These are phyloP conservation scores for Macropodus opercularis DNA, from an alignment of 2,797 vertebrate genomes.

Conservation along the genomic window DNA sequence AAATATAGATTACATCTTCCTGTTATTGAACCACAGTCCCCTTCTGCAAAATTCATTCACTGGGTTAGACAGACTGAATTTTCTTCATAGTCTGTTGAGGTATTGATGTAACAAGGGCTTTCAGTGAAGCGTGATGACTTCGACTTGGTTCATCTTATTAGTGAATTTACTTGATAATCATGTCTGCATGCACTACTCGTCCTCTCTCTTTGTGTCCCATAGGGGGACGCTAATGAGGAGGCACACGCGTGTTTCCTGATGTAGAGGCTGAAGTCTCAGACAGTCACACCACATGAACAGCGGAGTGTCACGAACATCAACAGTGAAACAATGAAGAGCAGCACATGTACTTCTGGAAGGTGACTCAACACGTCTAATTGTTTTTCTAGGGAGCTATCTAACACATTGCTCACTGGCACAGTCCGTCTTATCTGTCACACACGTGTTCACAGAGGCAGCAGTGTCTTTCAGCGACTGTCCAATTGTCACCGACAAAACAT, in stretches of 20 bases:
- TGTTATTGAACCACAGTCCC: slow-evolving; percentile 7
- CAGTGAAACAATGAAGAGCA: slow-evolving; percentile 20
- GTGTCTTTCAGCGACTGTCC: slow-evolving; percentile 32
- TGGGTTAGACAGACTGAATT: not conserved
- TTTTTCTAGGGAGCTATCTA: slow-evolving; percentile 30
- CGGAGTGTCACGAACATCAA: slow-evolving; percentile 1
- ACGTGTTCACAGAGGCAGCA: slow-evolving; percentile 17
- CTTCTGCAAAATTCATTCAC: not conserved
- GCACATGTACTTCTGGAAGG: slow-evolving; percentile 22
- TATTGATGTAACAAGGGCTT: not conserved
- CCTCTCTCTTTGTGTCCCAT: not conserved
- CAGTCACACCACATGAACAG: not conserved
- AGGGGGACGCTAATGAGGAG: slow-evolving; percentile 7
- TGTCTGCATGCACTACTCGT: slow-evolving; percentile 3
- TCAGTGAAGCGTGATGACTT: not conserved
- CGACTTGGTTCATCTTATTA: not conserved
- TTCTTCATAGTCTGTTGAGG: not conserved
- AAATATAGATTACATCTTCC: not conserved
- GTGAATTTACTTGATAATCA: slow-evolving; percentile 3
- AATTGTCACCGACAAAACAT: slow-evolving; percentile 50
- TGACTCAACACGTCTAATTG: slow-evolving; percentile 53
- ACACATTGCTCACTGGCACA: slow-evolving; percentile 33
- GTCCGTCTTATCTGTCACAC: slow-evolving; percentile 5
- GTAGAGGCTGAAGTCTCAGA: not conserved
- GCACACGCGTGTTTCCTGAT: not conserved